Base-by-base conservation (phyloP, 2,113 vertebrate genomes). In the Varanus salvator region DNA sequence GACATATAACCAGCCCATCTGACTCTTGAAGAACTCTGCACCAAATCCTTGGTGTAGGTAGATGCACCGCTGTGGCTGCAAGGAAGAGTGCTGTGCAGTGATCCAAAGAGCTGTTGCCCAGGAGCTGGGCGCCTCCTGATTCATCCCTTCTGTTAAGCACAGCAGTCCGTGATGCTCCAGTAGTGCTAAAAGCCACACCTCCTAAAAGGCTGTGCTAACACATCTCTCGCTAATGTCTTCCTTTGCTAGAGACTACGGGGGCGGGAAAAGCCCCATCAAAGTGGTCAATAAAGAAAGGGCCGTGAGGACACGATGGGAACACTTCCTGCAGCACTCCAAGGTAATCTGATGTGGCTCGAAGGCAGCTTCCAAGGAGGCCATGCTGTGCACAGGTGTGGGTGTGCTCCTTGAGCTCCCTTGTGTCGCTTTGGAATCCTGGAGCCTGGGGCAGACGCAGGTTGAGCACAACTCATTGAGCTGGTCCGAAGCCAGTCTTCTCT, bases 181-280 rank as follows among this genome's bases (percentile, higher is more conserved):
- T 11, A 6, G 69, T n/a, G 68, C 31, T 72, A 94, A 93, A 83
- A 88, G 72, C 9, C 19, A 80, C 4, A 50, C 84, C 23, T 69
- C 86, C 89, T 91, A 90, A 95, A 87, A 77, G 84, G 57, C 19
- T 85, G 80, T 93, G n/a, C 52, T 90, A 87, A 89, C 0, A 0
- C 77, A 93, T 93, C 94, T 84, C 91, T 93, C 88, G 95, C 90
- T 87, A 75, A 91, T 48, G 85, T 94, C 54, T 94, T 94, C 94
- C n/a, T 93, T 85, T 84, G 93, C 87, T 95, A 98, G 97, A 95
- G 96, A 98, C 94, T 97, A 97, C 4, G 97, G 97, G 48, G 93
- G 94, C 68, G 95, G 94, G 94, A 97, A 96, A 91, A 96, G 86
- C 92, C 92, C 93, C 17, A 91, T 93, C 44, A 98, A 97, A 93